Evolutionary conservation across 2,797 vertebrate species (phyloP).

Genomic region (Sandelia bainsii): DNA sequence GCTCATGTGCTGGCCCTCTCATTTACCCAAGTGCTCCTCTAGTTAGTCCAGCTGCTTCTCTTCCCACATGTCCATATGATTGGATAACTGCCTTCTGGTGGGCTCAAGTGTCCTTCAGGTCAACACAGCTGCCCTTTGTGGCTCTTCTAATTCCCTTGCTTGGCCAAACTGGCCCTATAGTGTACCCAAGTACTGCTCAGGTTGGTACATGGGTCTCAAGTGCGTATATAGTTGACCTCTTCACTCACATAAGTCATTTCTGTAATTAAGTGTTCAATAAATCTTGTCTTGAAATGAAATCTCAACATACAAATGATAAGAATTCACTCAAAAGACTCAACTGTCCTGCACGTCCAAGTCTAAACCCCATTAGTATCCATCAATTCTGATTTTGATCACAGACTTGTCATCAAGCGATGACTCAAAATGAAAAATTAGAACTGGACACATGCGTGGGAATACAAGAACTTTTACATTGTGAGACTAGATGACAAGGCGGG

Average conservation of each 20-base stretch:
- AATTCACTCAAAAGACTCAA: neutral
- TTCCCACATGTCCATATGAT: neutral
- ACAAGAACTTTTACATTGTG: neutral
- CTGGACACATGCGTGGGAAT: constrained; percentile 8
- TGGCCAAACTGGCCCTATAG: neutral
- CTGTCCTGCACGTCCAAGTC: neutral
- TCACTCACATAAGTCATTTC: no score
- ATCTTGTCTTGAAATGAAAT: neutral
- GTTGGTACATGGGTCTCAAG: no score
- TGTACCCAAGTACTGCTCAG: no score
- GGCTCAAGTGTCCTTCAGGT: neutral
- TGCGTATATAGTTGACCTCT: no score
- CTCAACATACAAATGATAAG: neutral
- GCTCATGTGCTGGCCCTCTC: neutral
- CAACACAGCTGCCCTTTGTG: no score
- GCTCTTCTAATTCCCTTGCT: no score
- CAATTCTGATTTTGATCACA: constrained; percentile 14
- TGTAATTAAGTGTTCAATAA: no score
- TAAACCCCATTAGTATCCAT: neutral
- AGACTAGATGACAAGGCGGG: constrained; percentile 2
- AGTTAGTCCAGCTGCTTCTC: neutral
- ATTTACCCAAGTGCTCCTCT: neutral
- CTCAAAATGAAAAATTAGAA: constrained; percentile 14
- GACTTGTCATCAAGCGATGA: constrained; percentile 5
- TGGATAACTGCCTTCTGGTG: neutral